Percentiles rank a stretch among this genome's conserved stretches.
These are phyloP conservation scores for Mythimna ferrago DNA, from an alignment of 2,888 invertebrate genomes.

Conservation along the genomic window DNA sequence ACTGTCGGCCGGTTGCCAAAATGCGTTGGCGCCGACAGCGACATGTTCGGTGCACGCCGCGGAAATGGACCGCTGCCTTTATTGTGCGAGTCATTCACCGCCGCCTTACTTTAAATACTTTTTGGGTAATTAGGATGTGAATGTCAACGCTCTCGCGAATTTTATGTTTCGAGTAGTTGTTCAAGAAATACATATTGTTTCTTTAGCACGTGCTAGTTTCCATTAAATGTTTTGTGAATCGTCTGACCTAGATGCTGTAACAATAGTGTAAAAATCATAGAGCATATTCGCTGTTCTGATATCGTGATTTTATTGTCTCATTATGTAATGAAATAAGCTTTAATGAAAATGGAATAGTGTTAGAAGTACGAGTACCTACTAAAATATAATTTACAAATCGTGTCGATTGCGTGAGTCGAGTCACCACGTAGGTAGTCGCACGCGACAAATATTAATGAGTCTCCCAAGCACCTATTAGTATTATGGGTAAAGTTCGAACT, in stretches of 20 bases:
- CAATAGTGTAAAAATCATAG: constrained; percentile 13
- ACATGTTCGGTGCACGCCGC: constrained; percentile 57
- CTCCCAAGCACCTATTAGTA: constrained; percentile 11
- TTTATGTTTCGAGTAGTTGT: constrained; percentile 26
- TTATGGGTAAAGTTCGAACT: constrained; percentile 45
- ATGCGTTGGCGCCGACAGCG: constrained; percentile 69
- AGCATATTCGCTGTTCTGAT: constrained; percentile 20
- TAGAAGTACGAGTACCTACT: not conserved
- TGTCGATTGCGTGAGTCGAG: constrained; percentile 12
- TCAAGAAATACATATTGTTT: constrained; percentile 27
- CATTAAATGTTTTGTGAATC: constrained; percentile 25
- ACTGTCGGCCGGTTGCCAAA: constrained; percentile 73
- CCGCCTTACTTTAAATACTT: constrained; percentile 61
- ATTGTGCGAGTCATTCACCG: constrained; percentile 70
- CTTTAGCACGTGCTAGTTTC: constrained; percentile 25
- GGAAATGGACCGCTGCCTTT: constrained; percentile 64
- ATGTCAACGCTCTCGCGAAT: constrained; percentile 52
- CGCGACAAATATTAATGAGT: constrained; percentile 47
- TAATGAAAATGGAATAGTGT: constrained; percentile 16
- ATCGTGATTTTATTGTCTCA: not conserved
- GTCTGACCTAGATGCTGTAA: not conserved
- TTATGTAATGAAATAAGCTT: not conserved
- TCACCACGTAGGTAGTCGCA: constrained; percentile 19
- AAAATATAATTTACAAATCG: constrained; percentile 19
- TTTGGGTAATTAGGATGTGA: constrained; percentile 69